phyloP scores from a whole-genome alignment of 2,113 vertebrate species.

The Anolis carolinensis region DNA sequence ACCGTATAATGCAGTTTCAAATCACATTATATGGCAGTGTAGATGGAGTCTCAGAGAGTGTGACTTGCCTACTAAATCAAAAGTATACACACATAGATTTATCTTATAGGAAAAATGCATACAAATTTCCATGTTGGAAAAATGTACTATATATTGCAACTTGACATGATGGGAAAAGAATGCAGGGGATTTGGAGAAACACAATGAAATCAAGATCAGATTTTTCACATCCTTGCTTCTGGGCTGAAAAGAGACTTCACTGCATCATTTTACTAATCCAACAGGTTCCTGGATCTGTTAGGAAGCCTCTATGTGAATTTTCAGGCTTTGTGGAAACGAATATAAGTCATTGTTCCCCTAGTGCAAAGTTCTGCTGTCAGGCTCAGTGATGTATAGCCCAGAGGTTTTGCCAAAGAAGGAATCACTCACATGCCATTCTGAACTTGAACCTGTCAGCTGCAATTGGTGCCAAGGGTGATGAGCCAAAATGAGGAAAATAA shows the following conservation, averaged over 20 bases:
- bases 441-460: constrained; percentile 20
- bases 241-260: constrained; percentile 35
- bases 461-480: not conserved
- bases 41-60: no score
- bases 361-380: constrained; percentile 39
- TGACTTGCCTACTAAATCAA: no score
- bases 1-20: no score
- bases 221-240: constrained; percentile 22
- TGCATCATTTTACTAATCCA: constrained; percentile 26
- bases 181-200: no score
- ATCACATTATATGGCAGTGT: no score
- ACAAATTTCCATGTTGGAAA: no score
- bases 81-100: no score
- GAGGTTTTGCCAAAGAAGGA: constrained; percentile 42
- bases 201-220: no score
- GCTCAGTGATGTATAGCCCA: constrained; percentile 16
- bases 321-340: constrained; percentile 31
- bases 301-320: constrained; percentile 34
- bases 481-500: constrained; percentile 6
- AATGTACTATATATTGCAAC: no score
- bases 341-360: constrained; percentile 44
- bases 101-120: no score
- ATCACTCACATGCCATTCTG: constrained; percentile 2
- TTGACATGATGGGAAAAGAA: no score
- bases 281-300: constrained; percentile 41